phyloP scores from a whole-genome alignment of 1,140 invertebrate genomes.

The Cotesia typhae region DNA sequence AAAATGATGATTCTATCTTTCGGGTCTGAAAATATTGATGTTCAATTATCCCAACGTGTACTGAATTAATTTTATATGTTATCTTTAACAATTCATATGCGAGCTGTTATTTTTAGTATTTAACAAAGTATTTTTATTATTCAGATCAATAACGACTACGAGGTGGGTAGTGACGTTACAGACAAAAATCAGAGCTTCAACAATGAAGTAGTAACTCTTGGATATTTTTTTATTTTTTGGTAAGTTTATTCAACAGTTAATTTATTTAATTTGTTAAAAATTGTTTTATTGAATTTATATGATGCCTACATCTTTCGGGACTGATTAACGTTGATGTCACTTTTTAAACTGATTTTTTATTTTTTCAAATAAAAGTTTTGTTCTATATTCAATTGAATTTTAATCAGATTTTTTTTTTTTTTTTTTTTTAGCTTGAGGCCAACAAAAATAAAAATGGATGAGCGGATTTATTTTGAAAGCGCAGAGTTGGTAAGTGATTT shows the following conservation, averaged over 20 bases:
- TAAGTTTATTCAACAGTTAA: no score
- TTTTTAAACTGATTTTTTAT: slow-evolving; percentile 29
- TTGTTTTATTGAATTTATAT: not conserved
- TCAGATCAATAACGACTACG: not conserved
- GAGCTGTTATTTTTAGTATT: slow-evolving; percentile 15
- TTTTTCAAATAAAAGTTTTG: not conserved
- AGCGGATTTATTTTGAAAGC: no score
- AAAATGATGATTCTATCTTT: slow-evolving; percentile 37
- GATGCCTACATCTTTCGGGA: slow-evolving; percentile 39
- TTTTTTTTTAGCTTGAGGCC: no score
- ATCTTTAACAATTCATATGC: no score
- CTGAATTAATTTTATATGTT: not conserved
- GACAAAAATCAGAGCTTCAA: no score
- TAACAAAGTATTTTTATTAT: slow-evolving; percentile 18
- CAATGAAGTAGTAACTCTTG: no score
- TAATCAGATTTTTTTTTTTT: no score
- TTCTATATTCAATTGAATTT: no score
- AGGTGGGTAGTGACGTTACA: no score
- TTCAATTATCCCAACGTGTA: slow-evolving; percentile 38
- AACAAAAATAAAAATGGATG: no score
- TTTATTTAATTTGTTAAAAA: no score
- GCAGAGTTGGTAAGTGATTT: not conserved
- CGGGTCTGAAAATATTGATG: slow-evolving; percentile 53
- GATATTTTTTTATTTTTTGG: no score
- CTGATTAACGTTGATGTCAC: slow-evolving; percentile 52